Conservation (phyloP, 2,797 vertebrate genomes). For the Okamejei kenojei region DNA sequence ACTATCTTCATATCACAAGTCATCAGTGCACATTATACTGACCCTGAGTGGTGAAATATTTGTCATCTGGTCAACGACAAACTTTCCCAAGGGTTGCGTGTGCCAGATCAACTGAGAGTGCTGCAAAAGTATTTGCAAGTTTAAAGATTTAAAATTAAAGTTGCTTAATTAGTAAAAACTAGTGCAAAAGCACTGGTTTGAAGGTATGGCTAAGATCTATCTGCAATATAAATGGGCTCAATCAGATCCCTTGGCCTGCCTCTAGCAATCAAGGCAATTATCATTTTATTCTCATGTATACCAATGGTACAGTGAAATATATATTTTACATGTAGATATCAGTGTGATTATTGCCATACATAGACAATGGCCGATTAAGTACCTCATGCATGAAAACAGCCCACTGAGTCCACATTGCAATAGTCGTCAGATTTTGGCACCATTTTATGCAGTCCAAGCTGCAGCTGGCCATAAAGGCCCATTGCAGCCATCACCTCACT, state of each 20-base stretch:
- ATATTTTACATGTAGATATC: no score
- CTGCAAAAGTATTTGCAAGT: not conserved
- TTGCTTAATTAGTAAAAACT: not conserved
- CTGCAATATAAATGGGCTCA: not conserved
- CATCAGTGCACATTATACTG: not conserved
- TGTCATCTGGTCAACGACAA: not conserved
- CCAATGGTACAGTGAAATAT: no score
- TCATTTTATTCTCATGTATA: no score
- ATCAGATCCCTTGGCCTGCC: not conserved
- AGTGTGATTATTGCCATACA: no score
- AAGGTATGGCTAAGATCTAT: not conserved
- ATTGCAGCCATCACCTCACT: no score
- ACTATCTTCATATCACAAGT: not conserved
- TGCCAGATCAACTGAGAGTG: not conserved
- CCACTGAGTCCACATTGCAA: no score
- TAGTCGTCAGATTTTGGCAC: no score
- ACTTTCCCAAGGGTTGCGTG: not conserved
- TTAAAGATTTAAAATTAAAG: not conserved
- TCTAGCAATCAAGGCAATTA: no score
- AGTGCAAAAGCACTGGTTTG: not conserved
- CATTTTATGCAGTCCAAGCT: no score
- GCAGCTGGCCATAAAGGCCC: no score
- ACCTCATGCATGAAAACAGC: no score
- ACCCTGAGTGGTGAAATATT: not conserved
- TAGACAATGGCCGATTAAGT: no score